A percentile compares a stretch with the other conserved stretches of the same genome.
Evolutionary conservation across 1,140 invertebrate genomes (phyloP).

Genomic region (Caenorhabditis remanei): DNA sequence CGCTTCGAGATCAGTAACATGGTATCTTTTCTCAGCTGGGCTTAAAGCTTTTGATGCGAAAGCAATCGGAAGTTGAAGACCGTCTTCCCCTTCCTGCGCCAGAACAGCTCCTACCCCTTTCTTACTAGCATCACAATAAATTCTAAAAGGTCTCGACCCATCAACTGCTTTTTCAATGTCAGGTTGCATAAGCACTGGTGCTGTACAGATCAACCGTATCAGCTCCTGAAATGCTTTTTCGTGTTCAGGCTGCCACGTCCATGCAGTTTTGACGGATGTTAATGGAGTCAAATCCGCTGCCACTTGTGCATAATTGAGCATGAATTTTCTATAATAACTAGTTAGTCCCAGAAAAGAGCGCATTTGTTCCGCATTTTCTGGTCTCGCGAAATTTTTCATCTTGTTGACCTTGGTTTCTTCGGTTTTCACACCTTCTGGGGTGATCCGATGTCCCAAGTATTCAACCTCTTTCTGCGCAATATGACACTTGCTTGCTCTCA

Average conservation of each 20-base stretch:
- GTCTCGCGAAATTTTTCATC: too few species aligned
- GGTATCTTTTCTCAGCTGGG: conserved; percentile 60
- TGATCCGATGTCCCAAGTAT: conserved; percentile 42
- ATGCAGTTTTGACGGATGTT: conserved; percentile 34
- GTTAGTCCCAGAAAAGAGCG: not conserved
- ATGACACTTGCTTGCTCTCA: conserved; percentile 33
- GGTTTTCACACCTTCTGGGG: too few species aligned
- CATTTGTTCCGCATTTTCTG: too few species aligned
- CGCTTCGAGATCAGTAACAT: conserved; percentile 61
- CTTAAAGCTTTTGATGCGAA: conserved; percentile 60
- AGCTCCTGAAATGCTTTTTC: conserved; percentile 63
- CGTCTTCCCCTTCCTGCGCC: conserved; percentile 60
- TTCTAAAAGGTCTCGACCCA: conserved; percentile 59
- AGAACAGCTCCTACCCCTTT: conserved; percentile 64
- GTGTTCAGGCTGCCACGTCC: conserved; percentile 32
- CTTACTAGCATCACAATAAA: conserved; percentile 66
- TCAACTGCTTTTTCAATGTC: conserved; percentile 14
- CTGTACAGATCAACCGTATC: conserved; percentile 33
- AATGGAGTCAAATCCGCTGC: conserved; percentile 61
- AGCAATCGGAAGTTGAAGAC: conserved; percentile 57
- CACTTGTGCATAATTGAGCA: conserved; percentile 59
- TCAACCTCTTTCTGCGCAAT: not conserved
- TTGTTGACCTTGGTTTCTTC: too few species aligned
- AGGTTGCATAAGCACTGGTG: conserved; percentile 66
- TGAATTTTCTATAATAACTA: conserved; percentile 49